Evolutionary conservation across 2,797 vertebrate genomes (phyloP).

Genomic region (Hyperoplus lanceolatus): DNA sequence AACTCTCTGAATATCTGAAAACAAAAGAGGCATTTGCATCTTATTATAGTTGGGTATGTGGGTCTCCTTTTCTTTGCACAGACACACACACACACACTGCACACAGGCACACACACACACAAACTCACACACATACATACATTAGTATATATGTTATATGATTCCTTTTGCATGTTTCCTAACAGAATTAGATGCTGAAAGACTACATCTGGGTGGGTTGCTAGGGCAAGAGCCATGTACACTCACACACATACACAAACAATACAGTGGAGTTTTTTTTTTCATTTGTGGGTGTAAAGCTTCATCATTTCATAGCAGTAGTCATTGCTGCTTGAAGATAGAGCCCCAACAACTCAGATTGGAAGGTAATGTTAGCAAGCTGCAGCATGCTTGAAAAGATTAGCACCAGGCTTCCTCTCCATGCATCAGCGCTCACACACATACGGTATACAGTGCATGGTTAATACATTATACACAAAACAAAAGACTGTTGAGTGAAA

Average conservation of each 20-base stretch:
- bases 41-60: background rate
- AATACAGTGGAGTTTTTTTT: conserved; percentile 47
- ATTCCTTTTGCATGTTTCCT: conserved; percentile 29
- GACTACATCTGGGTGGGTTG: conserved; percentile 25
- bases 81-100: background rate
- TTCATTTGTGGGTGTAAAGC: conserved; percentile 64
- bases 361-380: conserved; percentile 59
- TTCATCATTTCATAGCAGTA: conserved; percentile 56
- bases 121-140: background rate
- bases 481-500: conserved; percentile 27
- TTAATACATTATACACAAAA: conserved; percentile 40
- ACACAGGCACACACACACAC: too few species aligned
- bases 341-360: conserved; percentile 60
- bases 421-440: background rate
- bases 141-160: conserved; percentile 14
- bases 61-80: background rate
- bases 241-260: conserved; percentile 3
- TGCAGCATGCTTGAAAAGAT: conserved; percentile 68
- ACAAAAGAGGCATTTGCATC: conserved; percentile 36
- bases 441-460: background rate
- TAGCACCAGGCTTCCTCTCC: conserved; percentile 53
- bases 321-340: conserved; percentile 71
- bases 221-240: conserved; percentile 16
- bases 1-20: conserved; percentile 32
- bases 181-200: conserved; percentile 34